phyloP scores from a whole-genome alignment of 2,888 invertebrate genomes.

The Euspilapteryx auroguttella region DNA sequence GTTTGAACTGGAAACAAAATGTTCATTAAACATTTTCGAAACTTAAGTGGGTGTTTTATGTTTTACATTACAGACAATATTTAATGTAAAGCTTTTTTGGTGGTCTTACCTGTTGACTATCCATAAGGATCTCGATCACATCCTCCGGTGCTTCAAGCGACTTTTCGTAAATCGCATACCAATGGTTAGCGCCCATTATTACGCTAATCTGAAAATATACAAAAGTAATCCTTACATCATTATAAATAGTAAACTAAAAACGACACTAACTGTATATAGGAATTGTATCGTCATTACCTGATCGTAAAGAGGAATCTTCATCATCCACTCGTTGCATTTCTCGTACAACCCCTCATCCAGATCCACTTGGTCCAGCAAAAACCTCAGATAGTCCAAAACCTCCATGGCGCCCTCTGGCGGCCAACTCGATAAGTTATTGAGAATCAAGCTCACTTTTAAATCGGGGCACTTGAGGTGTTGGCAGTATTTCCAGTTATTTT shows the following conservation, averaged over 20 bases:
- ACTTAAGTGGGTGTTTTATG: constrained; percentile 5
- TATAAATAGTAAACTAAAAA: neutral
- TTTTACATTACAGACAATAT: constrained; percentile 11
- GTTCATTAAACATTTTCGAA: constrained; percentile 1
- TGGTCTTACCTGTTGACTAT: constrained; percentile 47
- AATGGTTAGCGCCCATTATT: constrained; percentile 57
- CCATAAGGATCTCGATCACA: constrained; percentile 56
- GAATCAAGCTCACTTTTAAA: constrained; percentile 48
- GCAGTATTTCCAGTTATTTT: constrained; percentile 51
- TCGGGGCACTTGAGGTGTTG: constrained; percentile 50
- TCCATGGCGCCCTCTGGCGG: constrained; percentile 57
- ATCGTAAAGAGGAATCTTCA: constrained; percentile 66
- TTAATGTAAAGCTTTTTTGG: constrained; percentile 15
- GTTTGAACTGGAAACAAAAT: constrained; percentile 50
- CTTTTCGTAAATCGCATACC: constrained; percentile 62
- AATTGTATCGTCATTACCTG: constrained; percentile 31
- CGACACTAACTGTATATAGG: neutral
- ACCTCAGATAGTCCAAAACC: constrained; percentile 50
- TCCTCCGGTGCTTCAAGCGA: constrained; percentile 55
- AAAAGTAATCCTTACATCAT: neutral
- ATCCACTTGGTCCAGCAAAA: constrained; percentile 29
- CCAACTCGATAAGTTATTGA: constrained; percentile 59
- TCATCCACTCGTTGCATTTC: constrained; percentile 58
- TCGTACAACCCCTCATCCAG: constrained; percentile 37
- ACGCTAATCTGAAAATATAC: constrained; percentile 46